These are phyloP conservation scores for Dermochelys coriacea DNA, from an alignment of 2,797 vertebrate species.

Conservation along the genomic window DNA sequence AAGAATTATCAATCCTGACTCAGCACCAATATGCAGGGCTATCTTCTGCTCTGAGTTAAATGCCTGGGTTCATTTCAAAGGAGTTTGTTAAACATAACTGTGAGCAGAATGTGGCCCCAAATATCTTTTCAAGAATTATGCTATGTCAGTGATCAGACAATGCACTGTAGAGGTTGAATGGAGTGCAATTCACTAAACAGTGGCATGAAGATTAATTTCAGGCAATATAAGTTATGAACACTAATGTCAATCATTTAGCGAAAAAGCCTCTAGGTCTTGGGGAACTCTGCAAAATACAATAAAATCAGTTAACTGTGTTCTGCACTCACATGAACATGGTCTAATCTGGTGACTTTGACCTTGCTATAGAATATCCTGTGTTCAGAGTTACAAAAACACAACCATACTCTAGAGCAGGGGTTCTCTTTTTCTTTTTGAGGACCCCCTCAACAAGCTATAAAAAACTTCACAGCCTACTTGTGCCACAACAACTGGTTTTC, in stretches of 20 bases:
- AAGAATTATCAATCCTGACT: not conserved
- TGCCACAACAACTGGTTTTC: no score
- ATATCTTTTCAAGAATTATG: not conserved
- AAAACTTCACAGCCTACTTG: no score
- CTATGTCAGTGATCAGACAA: slow-evolving; percentile 9
- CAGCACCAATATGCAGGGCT: not conserved
- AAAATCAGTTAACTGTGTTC: not conserved
- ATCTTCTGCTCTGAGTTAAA: not conserved
- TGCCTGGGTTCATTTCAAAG: slow-evolving; percentile 33
- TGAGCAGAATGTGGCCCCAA: not conserved
- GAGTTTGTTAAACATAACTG: not conserved
- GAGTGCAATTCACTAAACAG: slow-evolving; percentile 17
- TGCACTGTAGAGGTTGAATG: slow-evolving; percentile 31
- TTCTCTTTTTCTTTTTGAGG: no score
- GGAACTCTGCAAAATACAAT: slow-evolving; percentile 6
- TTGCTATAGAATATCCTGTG: accelerated
- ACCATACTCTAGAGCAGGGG: not conserved
- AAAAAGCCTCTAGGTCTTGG: not conserved
- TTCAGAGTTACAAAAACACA: not conserved
- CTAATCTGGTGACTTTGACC: not conserved
- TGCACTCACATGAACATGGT: not conserved
- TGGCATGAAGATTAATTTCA: slow-evolving; percentile 39
- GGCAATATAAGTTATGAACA: not conserved
- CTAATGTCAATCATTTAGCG: slow-evolving; percentile 37
- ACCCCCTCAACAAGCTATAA: no score